Percentiles rank a stretch among this genome's conserved stretches.
These are phyloP conservation scores for Pomatostomus ruficeps DNA, from an alignment of 2,113 vertebrate genomes.

Conservation along the genomic window DNA sequence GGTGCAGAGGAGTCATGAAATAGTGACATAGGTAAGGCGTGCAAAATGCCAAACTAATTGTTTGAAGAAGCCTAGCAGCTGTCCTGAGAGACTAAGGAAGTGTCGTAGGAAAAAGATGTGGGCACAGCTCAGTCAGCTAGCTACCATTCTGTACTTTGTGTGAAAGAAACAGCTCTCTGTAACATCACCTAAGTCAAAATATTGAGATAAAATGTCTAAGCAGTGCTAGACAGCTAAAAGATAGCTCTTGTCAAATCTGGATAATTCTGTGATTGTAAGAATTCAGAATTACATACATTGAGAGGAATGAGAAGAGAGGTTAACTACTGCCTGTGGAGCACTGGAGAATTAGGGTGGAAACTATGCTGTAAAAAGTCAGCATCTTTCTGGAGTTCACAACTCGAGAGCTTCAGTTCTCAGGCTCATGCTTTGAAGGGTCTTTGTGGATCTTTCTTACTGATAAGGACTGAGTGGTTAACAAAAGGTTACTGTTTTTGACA, in stretches of 20 bases:
- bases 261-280: not conserved
- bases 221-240: not conserved
- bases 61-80: not conserved
- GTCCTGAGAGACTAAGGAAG: not conserved
- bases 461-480: not conserved
- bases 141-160: not conserved
- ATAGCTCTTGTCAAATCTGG: not conserved
- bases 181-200: not conserved
- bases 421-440: not conserved
- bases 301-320: not conserved
- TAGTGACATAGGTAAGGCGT: fast-evolving
- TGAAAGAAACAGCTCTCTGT: not conserved
- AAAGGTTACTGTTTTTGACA: not conserved
- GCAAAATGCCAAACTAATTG: not conserved
- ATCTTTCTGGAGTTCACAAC: not conserved
- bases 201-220: not conserved
- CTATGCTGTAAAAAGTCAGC: not conserved
- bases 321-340: not conserved
- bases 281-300: not conserved
- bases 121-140: not conserved
- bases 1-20: not conserved
- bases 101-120: not conserved
- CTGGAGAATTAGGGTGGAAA: not conserved
- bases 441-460: not conserved
- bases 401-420: not conserved